Conservation (phyloP, 2,888 invertebrate species). For the Sylvicola cinctus region DNA sequence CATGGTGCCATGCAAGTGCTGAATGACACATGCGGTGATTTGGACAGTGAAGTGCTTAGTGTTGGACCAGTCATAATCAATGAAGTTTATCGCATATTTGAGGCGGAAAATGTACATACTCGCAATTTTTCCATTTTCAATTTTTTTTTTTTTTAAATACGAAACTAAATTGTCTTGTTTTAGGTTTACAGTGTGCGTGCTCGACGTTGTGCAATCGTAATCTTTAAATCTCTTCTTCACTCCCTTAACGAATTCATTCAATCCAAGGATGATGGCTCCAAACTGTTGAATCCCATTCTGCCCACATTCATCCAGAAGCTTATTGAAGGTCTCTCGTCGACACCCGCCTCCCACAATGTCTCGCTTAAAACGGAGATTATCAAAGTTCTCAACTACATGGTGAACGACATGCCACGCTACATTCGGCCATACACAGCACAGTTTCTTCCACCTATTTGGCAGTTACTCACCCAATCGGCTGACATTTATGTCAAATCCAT, state of each 20-base stretch:
- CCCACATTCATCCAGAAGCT: slow-evolving; percentile 44
- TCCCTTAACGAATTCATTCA: slow-evolving; percentile 19
- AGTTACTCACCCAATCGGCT: slow-evolving; percentile 41
- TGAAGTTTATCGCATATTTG: slow-evolving; percentile 46
- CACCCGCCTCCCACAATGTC: slow-evolving; percentile 24
- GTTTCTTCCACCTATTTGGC: slow-evolving; percentile 44
- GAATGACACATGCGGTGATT: slow-evolving; percentile 43
- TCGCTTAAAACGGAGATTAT: slow-evolving; percentile 42
- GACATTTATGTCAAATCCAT: slow-evolving; percentile 39
- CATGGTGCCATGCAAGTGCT: slow-evolving; percentile 53
- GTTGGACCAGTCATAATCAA: slow-evolving; percentile 46
- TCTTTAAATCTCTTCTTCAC: slow-evolving; percentile 36
- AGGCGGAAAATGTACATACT: slow-evolving; percentile 30
- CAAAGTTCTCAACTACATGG: slow-evolving; percentile 37
- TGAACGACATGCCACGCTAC: slow-evolving; percentile 37
- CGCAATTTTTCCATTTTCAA: slow-evolving; percentile 7
- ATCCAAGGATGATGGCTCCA: slow-evolving; percentile 32
- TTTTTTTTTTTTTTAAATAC: neutral
- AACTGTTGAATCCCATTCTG: slow-evolving; percentile 41
- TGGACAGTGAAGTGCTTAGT: slow-evolving; percentile 39
- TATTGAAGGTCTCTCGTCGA: slow-evolving; percentile 31
- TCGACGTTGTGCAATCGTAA: slow-evolving; percentile 41
- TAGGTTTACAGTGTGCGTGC: slow-evolving; percentile 30
- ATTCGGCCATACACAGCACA: slow-evolving; percentile 36
- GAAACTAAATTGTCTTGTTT: neutral